Conservation (phyloP, 2,113 vertebrate genomes). For the Australoheros scitulus region DNA sequence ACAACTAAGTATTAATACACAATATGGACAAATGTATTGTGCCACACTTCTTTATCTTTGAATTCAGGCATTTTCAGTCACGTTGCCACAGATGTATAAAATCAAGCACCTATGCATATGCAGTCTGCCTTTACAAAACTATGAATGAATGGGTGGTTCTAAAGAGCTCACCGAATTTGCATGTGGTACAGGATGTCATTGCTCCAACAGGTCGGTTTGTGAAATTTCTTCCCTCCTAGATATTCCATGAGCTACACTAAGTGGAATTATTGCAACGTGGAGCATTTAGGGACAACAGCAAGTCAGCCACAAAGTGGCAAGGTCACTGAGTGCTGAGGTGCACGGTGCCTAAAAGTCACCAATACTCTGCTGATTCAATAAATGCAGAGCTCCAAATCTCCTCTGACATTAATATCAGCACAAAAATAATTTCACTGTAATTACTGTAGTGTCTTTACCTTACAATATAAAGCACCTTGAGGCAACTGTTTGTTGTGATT, state of each 20-base stretch:
- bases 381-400: background rate
- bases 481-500: too few species aligned
- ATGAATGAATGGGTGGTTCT: too few species aligned
- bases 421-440: background rate
- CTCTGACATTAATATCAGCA: background rate
- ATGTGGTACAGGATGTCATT: background rate
- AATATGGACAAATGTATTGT: background rate
- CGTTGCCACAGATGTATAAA: background rate
- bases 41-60: background rate
- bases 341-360: background rate
- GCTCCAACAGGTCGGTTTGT: background rate
- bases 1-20: background rate
- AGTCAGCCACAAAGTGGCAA: background rate
- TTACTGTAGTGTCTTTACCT: too few species aligned
- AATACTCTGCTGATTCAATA: background rate
- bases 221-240: background rate
- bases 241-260: background rate
- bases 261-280: background rate
- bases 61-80: background rate
- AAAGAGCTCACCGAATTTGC: background rate
- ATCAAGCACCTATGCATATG: background rate
- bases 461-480: too few species aligned
- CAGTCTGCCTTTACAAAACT: background rate
- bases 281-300: background rate
- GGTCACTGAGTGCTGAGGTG: background rate